Evolutionary conservation across 2,113 vertebrate species (phyloP).

Genomic region (Tragelaphus imberbis): DNA sequence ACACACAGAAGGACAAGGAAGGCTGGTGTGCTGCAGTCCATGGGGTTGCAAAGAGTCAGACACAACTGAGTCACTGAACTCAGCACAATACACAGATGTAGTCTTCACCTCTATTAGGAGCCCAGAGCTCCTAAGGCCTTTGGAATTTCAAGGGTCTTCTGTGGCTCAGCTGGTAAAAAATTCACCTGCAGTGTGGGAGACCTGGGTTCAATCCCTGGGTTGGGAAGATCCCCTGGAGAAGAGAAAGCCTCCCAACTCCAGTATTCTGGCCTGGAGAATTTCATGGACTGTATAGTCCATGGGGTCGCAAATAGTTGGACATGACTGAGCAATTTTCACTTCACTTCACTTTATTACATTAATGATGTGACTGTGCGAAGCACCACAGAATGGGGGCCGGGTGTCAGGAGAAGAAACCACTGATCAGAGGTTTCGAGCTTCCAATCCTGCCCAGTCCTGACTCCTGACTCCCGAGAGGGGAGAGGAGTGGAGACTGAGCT

Average conservation of each 20-base stretch:
- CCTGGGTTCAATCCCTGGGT: neutral
- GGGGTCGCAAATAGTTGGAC: neutral
- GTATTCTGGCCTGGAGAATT: neutral
- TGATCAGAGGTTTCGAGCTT: neutral
- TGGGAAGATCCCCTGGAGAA: neutral
- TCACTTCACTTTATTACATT: neutral
- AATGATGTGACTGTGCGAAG: neutral
- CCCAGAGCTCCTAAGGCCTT: neutral
- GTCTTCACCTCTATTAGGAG: neutral
- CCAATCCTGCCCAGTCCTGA: neutral
- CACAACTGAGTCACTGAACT: neutral
- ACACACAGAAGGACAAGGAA: neutral
- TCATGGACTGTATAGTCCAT: neutral
- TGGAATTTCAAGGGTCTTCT: neutral
- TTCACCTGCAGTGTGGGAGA: neutral
- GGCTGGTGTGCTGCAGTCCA: neutral
- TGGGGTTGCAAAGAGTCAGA: neutral
- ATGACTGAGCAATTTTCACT: rapidly evolving
- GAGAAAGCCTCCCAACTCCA: neutral
- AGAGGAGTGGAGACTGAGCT: neutral
- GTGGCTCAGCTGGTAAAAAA: neutral
- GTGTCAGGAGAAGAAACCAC: neutral
- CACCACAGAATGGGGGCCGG: neutral
- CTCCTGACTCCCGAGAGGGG: neutral
- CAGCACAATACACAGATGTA: neutral